Evolutionary conservation across 2,888 invertebrate genomes (phyloP).

Genomic region (Diplolepis rosae): DNA sequence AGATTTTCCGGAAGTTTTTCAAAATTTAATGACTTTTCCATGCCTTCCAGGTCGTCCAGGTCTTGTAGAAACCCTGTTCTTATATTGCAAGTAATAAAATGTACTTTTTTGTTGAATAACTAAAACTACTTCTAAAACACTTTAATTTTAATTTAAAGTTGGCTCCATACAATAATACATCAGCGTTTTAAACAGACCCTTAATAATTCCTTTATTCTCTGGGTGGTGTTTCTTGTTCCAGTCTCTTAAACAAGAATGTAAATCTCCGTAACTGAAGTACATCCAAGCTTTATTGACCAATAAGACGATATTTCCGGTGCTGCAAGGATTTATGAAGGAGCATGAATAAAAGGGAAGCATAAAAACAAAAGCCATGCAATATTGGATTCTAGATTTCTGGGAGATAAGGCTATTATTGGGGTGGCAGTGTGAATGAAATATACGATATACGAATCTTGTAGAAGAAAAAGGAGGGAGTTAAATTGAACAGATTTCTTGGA

Average conservation of each 20-base stretch:
- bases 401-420: not conserved
- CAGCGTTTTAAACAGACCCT: not conserved
- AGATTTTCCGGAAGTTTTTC: too few relatives aligned
- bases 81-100: too few relatives aligned
- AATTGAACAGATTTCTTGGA: constrained; percentile 58
- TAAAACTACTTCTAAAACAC: not conserved
- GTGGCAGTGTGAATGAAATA: constrained; percentile 15
- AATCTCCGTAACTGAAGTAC: not conserved
- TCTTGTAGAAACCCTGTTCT: too few relatives aligned
- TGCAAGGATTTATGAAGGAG: constrained; percentile 7
- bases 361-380: constrained; percentile 17
- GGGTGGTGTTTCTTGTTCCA: not conserved
- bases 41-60: too few relatives aligned
- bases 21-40: too few relatives aligned
- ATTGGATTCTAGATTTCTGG: constrained; percentile 4
- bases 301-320: constrained; percentile 25
- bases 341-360: not conserved
- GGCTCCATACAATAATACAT: not conserved
- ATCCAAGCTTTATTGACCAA: constrained; percentile 9
- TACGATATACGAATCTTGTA: not conserved
- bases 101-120: not conserved
- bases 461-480: constrained; percentile 36
- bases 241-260: constrained; percentile 10
- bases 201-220: not conserved
- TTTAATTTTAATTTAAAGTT: not conserved